phyloP scores from a whole-genome alignment of 2,113 vertebrate genomes.

The Uria lomvia region DNA sequence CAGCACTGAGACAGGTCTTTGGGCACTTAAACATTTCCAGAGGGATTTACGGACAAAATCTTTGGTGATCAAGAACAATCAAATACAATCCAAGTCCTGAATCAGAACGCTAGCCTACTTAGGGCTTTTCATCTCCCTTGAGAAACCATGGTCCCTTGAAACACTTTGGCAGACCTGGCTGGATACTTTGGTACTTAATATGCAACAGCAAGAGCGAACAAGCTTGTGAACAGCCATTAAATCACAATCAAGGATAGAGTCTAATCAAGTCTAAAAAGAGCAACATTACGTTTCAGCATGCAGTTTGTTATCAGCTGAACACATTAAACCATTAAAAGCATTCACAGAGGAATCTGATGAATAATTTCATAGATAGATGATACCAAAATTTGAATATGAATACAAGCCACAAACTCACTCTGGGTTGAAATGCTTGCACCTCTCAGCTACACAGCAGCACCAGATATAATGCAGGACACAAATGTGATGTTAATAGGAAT shows the following conservation, averaged over 20 bases:
- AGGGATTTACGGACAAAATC: not conserved
- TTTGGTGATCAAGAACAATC: constrained; percentile 11
- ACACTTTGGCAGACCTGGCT: constrained; percentile 56
- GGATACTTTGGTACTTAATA: constrained; percentile 37
- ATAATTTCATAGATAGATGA: constrained; percentile 20
- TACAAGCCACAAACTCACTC: not conserved
- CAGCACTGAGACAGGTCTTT: not conserved
- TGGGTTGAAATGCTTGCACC: not conserved
- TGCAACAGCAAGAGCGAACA: constrained; percentile 52
- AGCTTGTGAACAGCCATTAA: constrained; percentile 59
- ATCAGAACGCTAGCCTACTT: constrained; percentile 24
- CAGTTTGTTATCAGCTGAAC: constrained; percentile 36
- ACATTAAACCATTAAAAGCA: constrained; percentile 32
- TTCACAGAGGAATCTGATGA: not conserved
- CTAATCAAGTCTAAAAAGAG: constrained; percentile 27
- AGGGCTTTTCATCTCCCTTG: constrained; percentile 46
- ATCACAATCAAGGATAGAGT: constrained; percentile 23
- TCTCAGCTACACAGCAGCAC: not conserved
- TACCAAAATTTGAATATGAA: constrained; percentile 58
- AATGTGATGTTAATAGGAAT: not conserved
- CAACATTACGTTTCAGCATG: not conserved
- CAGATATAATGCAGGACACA: not conserved
- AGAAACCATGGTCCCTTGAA: constrained; percentile 37
- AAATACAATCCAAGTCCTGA: not conserved
- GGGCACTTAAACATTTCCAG: not conserved